Base-by-base conservation (phyloP, 2,113 vertebrate genomes). In the Seriola quinqueradiata region DNA sequence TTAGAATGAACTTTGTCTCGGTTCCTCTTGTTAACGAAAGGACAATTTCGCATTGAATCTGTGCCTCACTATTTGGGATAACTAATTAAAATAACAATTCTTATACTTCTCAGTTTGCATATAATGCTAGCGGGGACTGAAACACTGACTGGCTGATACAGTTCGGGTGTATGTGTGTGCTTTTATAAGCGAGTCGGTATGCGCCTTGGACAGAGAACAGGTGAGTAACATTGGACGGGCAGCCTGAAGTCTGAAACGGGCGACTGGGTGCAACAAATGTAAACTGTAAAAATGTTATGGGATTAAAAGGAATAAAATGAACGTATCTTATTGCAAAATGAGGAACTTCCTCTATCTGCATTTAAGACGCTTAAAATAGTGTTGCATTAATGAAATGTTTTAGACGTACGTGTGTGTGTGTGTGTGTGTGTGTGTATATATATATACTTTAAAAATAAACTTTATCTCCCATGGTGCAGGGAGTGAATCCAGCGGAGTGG, bases 1-100 rank as follows among this genome's bases (percentile, higher is more conserved):
- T 86, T 32, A 83, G 46, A 89, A 69, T 94, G 92, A 93, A 94
- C 94, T 94, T 94, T 92, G 89, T 81, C 77, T 92, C 73, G 52
- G 77, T 90, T 89, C 90, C 92, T 89, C 77, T 60, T 80, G 3
- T 1, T 36, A 60, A 28, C 12, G 23, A 55, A 61, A 21, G 5
- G 16, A 58, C 40, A 44, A 25, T 34, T 1, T 6, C 5, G 0
- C 17, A 23, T 17, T 36, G 2, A 14, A 1, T 48, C 11, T 52
- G 11, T 4, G 0, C 34, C 8, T 32, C 11, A 1, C 2, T 4
- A 1, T 25, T 79, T 36, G 0, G 23, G 0, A 1, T 14, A 16
- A 19, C 21, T 5, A 4, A 0, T 12, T 19, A 1, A n/a, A 19
- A 25, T 19, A 5, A 4, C 21, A 3, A 19, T 14, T 16, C 1